Conservation (phyloP, 2,888 invertebrate genomes). For the Melieria omissa region DNA sequence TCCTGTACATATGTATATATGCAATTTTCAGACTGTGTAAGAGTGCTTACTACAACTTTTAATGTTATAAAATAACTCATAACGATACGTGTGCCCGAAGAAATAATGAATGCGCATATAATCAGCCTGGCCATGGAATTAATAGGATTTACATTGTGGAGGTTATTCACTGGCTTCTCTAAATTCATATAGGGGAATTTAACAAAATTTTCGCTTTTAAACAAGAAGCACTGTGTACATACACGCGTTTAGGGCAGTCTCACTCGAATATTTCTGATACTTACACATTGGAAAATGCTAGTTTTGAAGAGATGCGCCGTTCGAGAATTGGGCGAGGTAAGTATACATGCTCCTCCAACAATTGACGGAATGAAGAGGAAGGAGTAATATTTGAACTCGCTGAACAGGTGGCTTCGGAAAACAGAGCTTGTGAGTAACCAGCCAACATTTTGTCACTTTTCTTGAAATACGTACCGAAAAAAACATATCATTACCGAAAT, state of each 20-base stretch:
- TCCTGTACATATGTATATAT: too few species aligned
- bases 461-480: slow-evolving; percentile 47
- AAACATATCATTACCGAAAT: slow-evolving; percentile 46
- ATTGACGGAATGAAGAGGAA: slow-evolving; percentile 48
- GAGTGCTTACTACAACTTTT: too few species aligned
- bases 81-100: too few species aligned
- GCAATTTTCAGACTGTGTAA: too few species aligned
- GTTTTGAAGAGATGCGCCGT: slow-evolving; percentile 50
- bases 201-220: not conserved
- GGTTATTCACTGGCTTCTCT: too few species aligned
- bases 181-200: too few species aligned
- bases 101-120: too few species aligned
- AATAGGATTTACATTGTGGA: too few species aligned
- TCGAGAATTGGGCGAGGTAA: slow-evolving; percentile 37
- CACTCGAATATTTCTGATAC: slow-evolving; percentile 30
- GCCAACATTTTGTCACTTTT: not conserved
- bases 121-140: too few species aligned
- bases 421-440: not conserved
- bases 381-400: slow-evolving; percentile 47
- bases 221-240: not conserved
- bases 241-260: too few species aligned
- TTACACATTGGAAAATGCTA: slow-evolving; percentile 55
- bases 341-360: slow-evolving; percentile 40
- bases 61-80: too few species aligned
- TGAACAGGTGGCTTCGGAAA: slow-evolving; percentile 45